Evolutionary conservation across 2,888 invertebrate species (phyloP), one percentile per base, ranked within the genome.

Genomic region (Lasioglossum malachurum): DNA sequence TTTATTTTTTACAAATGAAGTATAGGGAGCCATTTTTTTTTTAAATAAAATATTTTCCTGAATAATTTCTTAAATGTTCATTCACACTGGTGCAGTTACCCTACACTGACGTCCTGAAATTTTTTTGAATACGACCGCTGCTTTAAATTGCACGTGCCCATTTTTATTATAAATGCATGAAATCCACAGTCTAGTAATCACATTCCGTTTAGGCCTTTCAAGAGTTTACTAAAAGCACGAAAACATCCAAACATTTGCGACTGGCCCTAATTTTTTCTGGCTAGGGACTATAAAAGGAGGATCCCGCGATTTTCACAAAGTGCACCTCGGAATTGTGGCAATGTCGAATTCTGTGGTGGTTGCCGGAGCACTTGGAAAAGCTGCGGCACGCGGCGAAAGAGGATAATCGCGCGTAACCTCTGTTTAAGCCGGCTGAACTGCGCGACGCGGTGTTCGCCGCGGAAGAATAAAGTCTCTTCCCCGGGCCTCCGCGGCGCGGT

Each of bases 361-460:
- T 57, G 60, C 46, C 16, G 27, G 49, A 78, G 44, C 49, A 77
- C 53, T 57, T 71, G 41, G 69, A 78, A 46, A 31, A 49, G 83
- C 67, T 41, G 46, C 38, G 75, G 46, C 38, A 49, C 71, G 69
- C 72, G 71, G 41, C 78, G 74, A 85, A 84, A 85, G 86, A 84
- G 87, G 87, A 88, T 91, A 91, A 91, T 91, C 90, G 87, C 77
- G 87, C 82, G 78, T 91, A 91, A 91, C 91, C 88, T 88, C 85
- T 82, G 81, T 84, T 91, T 87, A 91, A 91, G 75, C 87, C 80
- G 88, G 83, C 81, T 87, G 88, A 89, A 88, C 86, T 80, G 82
- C 88, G 85, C 88, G 85, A 85, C 79, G 84, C 75, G 81, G 78
- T 75, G 81, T 78, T 71, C 81, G 23, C 83, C 82, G 80, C 80